These are phyloP conservation scores for Labroides dimidiatus DNA, from an alignment of 2,797 vertebrate species.

Conservation along the genomic window DNA sequence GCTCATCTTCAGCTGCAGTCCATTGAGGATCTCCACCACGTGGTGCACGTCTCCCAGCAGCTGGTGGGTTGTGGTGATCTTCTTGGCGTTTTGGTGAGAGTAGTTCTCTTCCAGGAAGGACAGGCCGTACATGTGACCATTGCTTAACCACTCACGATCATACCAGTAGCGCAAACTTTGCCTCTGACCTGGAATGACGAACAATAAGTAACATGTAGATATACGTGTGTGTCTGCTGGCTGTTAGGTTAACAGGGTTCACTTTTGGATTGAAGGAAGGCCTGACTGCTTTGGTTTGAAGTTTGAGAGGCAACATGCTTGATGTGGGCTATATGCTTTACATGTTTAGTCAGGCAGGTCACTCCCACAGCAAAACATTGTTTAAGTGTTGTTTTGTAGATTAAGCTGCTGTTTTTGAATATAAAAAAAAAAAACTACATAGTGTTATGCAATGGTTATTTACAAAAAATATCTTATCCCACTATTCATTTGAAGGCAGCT, in stretches of 20 bases:
- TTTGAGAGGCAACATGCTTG: too few species aligned
- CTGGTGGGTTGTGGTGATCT: slow-evolving; percentile 96
- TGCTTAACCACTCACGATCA: slow-evolving; percentile 94
- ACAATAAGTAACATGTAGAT: not conserved
- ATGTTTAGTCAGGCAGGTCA: not conserved
- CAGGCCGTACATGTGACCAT: slow-evolving; percentile 94
- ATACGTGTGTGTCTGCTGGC: not conserved
- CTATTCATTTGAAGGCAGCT: too few species aligned
- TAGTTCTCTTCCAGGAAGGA: slow-evolving; percentile 96
- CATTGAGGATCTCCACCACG: slow-evolving; percentile 92
- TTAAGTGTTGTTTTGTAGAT: too few species aligned
- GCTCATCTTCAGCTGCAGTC: slow-evolving; percentile 96
- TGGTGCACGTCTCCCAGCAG: slow-evolving; percentile 95
- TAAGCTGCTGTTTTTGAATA: too few species aligned
- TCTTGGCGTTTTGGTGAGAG: slow-evolving; percentile 96
- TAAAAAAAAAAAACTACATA: too few species aligned
- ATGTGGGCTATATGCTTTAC: too few species aligned
- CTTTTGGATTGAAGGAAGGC: not conserved
- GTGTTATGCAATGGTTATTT: too few species aligned
- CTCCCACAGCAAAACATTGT: not conserved
- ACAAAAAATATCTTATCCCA: too few species aligned
- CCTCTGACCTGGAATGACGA: slow-evolving; percentile 86
- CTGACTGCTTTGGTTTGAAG: not conserved
- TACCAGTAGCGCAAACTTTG: slow-evolving; percentile 96
- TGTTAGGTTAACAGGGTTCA: not conserved